Percentiles rank a stretch among this genome's conserved stretches.
These are phyloP conservation scores for Chymomyza costata DNA, from an alignment of 1,140 invertebrate genomes.

Conservation along the genomic window DNA sequence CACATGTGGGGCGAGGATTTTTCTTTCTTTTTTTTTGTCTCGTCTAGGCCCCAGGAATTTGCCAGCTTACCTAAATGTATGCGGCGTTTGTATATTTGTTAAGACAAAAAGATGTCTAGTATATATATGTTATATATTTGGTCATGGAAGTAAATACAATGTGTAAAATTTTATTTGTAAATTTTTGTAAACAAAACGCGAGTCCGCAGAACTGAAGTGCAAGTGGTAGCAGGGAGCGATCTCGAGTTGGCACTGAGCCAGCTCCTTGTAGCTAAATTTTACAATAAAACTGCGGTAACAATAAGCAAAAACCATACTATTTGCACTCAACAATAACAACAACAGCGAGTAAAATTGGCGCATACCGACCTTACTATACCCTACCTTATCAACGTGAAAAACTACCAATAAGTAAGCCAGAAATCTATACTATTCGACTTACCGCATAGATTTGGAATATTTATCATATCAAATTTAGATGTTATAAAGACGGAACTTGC, in stretches of 20 bases:
- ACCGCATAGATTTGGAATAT: no score
- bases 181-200: constrained; percentile 48
- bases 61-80: no score
- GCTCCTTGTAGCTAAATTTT: constrained; percentile 39
- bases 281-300: constrained; percentile 29
- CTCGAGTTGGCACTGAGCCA: constrained; percentile 49
- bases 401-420: no score
- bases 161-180: constrained; percentile 39
- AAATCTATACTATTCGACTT: no score
- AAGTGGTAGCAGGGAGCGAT: constrained; percentile 19
- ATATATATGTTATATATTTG: no score
- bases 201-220: constrained; percentile 19
- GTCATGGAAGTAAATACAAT: constrained; percentile 30
- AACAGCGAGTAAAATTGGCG: constrained; percentile 30
- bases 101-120: no score
- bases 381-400: no score
- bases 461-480: no score
- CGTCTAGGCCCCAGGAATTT: no score
- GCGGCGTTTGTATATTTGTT: no score
- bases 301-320: constrained; percentile 58
- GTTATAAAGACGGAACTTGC: no score
- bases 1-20: constrained; percentile 4
- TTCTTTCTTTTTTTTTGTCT: constrained; percentile 3
- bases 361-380: no score
- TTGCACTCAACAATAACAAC: constrained; percentile 45